Base-by-base conservation (phyloP, 2,888 invertebrate genomes). In the Dicycla oo region DNA sequence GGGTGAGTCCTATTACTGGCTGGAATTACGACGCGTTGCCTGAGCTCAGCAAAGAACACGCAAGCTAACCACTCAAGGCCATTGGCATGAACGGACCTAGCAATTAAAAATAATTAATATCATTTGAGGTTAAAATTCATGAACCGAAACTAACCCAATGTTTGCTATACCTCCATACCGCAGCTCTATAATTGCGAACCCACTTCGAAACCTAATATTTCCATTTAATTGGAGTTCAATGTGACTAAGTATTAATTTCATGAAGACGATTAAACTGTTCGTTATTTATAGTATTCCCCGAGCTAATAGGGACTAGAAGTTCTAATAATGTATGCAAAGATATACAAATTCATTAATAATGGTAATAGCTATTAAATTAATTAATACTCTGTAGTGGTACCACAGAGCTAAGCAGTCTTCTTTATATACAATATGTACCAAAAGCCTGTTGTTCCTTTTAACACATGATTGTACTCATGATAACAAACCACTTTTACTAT, bases 141-240 rank as follows among this genome's bases (percentile, higher is more conserved):
- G 30, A 23, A 47, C 20, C 13, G 11, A 65, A 49, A 30, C 26
- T 56, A 30, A 30, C n/a, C 5, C 20, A 63, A 26, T 47, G 4
- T 45, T 73, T 43, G 26, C 23, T 64, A 30, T 56, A 49, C 53
- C 47, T 66, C 45, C 26, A 60, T 58, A 63, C 51, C 13, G 18
- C n/a, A 23, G 68, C 23, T 75, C 53, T 49, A 69, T 75, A 82
- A 81, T 81, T 82, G 73, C 51, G 53, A 66, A 40, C 62, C 65
- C 68, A 73, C 62, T 79, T 63, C 58, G 80, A 76, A 79, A 81
- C 76, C 53, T 62, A 79, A 81, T 76, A 82, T 76, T 79, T 70
- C 72, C 38, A 58, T 73, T 73, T 73, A 82, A 81, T 81, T 82
- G 80, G 82, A 73, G 76, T 73, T 79, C 66, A 82, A 70, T 76